These are phyloP conservation scores for Pelosia muscerda DNA, from an alignment of 2,888 invertebrate genomes.

Conservation along the genomic window DNA sequence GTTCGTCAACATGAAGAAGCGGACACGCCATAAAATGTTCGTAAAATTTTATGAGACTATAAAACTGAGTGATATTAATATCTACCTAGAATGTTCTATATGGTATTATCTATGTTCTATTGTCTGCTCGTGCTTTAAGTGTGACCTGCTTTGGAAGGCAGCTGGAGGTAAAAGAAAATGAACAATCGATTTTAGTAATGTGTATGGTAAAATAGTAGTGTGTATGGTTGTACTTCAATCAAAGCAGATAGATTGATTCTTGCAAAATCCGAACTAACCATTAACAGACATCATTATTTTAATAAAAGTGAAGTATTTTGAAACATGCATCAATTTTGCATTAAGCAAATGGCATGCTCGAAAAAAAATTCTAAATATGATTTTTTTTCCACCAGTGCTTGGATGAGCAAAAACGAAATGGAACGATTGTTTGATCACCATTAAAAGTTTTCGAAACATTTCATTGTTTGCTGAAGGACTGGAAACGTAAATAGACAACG, in stretches of 20 bases:
- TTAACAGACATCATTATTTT: not conserved
- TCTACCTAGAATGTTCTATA: conserved; percentile 46
- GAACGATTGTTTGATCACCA: conserved; percentile 80
- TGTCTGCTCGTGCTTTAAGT: not conserved
- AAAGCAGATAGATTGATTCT: not conserved
- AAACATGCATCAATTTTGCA: conserved; percentile 54
- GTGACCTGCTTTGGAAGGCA: not conserved
- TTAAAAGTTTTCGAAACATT: conserved; percentile 81
- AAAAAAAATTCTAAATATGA: conserved; percentile 46
- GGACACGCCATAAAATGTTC: conserved; percentile 72
- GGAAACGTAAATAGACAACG: conserved; percentile 65
- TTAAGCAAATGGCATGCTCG: conserved; percentile 66
- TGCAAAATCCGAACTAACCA: not conserved
- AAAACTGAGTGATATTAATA: conserved; percentile 70
- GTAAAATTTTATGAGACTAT: conserved; percentile 71
- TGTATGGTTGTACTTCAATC: no score
- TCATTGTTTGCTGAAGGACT: conserved; percentile 65
- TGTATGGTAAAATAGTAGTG: not conserved
- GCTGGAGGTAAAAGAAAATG: not conserved
- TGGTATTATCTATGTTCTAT: conserved; percentile 25
- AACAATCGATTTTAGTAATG: not conserved
- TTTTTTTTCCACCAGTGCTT: conserved; percentile 50
- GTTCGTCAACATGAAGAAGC: conserved; percentile 56
- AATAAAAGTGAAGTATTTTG: not conserved
- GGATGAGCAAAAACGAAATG: conserved; percentile 64